Percentiles rank a stretch among this genome's conserved stretches.
Evolutionary conservation across 2,797 vertebrate species (phyloP).

Genomic region (Danio aesculapii): DNA sequence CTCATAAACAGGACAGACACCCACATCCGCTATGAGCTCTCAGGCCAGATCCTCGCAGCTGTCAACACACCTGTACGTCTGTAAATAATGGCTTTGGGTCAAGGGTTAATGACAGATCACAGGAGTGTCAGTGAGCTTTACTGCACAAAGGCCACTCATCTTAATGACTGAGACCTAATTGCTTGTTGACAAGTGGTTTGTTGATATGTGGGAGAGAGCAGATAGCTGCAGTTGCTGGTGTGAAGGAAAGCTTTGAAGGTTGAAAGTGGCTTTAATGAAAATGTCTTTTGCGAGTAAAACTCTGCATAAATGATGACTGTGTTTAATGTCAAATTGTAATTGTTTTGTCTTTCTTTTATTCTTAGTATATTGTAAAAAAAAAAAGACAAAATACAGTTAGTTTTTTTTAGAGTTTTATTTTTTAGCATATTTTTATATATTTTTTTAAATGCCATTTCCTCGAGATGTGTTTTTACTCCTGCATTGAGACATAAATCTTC

Average conservation of each 20-base stretch:
- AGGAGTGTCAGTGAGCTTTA: constrained; percentile 24
- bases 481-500: no score
- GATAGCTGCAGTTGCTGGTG: constrained; percentile 2
- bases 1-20: constrained; percentile 5
- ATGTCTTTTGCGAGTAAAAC: not conserved
- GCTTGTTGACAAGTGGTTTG: constrained; percentile 22
- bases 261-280: not conserved
- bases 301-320: not conserved
- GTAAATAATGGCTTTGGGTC: constrained; percentile 50
- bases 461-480: no score
- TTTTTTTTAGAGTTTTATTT: no score
- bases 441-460: no score
- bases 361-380: no score
- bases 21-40: not conserved
- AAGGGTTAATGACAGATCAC: constrained; percentile 38
- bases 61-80: constrained; percentile 25
- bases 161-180: constrained; percentile 55
- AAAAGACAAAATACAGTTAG: no score
- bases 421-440: no score
- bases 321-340: not conserved
- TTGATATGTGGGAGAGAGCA: not conserved
- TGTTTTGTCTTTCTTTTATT: no score
- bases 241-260: not conserved
- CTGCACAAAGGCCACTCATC: constrained; percentile 28
- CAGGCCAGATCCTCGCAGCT: not conserved